Evolutionary conservation across 2,113 vertebrate genomes (phyloP).

Genomic region (Micromys minutus): DNA sequence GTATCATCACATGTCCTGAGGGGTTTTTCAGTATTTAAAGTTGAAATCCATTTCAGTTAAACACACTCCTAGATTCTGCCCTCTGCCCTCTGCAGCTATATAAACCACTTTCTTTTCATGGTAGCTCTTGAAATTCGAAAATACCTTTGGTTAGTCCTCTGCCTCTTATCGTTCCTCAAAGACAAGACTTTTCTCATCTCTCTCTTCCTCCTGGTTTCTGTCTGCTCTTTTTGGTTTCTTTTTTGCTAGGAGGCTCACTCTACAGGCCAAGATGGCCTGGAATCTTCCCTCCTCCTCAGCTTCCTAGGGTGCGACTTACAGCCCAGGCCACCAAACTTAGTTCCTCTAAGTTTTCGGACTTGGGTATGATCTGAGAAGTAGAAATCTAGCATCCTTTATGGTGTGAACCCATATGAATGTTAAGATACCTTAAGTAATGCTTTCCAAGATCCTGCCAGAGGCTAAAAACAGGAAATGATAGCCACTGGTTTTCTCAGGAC

Average conservation of each 20-base stretch:
- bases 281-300: not conserved
- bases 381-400: not conserved
- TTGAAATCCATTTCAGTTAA: conserved; percentile 33
- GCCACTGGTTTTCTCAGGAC: not conserved
- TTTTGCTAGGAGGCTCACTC: not conserved
- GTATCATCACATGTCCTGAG: not conserved
- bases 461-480: not conserved
- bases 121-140: conserved; percentile 35
- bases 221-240: not conserved
- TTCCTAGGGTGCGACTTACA: not conserved
- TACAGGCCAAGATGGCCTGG: not conserved
- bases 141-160: not conserved
- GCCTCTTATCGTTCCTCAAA: not conserved
- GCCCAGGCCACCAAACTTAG: not conserved
- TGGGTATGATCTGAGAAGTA: not conserved
- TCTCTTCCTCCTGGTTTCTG: not conserved
- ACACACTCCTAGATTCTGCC: not conserved
- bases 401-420: not conserved
- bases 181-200: not conserved
- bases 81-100: not conserved
- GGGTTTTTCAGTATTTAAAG: not conserved
- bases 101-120: not conserved
- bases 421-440: not conserved
- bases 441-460: not conserved
- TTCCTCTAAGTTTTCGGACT: not conserved